phyloP scores from a whole-genome alignment of 2,888 invertebrate species.

The Himalopsyche japonica region DNA sequence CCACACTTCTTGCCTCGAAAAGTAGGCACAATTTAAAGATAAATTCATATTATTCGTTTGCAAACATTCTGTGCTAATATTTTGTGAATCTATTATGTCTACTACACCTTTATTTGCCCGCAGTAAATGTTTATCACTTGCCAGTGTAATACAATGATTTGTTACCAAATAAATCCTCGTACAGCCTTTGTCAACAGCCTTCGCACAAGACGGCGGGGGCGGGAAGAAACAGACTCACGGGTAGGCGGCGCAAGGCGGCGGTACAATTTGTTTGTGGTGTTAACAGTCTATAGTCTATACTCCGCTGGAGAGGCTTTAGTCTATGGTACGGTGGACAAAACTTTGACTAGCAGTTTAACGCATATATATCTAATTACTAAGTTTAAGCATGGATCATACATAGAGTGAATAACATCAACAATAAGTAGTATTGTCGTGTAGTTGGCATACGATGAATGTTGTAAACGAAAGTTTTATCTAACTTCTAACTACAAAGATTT shows the following conservation, averaged over 20 bases:
- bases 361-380: no score
- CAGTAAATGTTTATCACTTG: constrained; percentile 41
- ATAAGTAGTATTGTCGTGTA: no score
- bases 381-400: no score
- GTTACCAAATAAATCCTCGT: constrained; percentile 41
- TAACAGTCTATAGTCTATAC: neutral
- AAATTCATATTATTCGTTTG: constrained; percentile 39
- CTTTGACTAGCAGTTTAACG: no score
- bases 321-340: neutral
- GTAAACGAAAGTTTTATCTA: no score
- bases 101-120: constrained; percentile 40
- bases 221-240: neutral
- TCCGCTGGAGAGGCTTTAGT: neutral
- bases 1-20: constrained; percentile 26
- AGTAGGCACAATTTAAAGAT: constrained; percentile 35
- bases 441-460: no score
- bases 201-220: constrained; percentile 2
- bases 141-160: constrained; percentile 41
- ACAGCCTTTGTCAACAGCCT: constrained; percentile 39
- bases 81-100: constrained; percentile 40
- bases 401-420: no score
- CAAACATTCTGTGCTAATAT: constrained; percentile 40
- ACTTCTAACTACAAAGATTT: no score
- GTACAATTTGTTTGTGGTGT: neutral
- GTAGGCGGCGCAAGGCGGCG: neutral